A percentile compares a stretch with the other conserved stretches of the same genome.
Evolutionary conservation across 2,113 vertebrate genomes (phyloP).

Genomic region (Serilophus lunatus): DNA sequence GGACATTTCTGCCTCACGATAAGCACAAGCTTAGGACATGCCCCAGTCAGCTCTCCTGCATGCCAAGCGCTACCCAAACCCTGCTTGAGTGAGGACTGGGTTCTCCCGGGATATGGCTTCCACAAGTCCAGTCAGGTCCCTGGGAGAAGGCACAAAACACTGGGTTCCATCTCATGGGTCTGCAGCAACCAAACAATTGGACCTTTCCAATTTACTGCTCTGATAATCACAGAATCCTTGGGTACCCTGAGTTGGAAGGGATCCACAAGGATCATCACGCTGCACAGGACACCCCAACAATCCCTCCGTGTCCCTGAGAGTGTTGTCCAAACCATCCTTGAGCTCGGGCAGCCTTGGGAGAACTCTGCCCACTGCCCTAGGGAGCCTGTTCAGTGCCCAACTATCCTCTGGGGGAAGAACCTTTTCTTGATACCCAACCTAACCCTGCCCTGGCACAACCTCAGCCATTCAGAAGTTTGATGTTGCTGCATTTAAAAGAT

Average conservation of each 20-base stretch:
- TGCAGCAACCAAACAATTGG: neutral
- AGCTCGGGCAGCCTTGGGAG: neutral
- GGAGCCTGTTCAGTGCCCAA: neutral
- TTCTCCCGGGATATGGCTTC: neutral
- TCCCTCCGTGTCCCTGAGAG: neutral
- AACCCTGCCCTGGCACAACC: accelerated
- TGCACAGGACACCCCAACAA: neutral
- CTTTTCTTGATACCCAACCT: neutral
- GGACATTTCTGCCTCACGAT: neutral
- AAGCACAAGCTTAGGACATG: neutral
- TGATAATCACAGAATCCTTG: neutral
- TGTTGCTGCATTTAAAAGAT: neutral
- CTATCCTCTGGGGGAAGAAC: neutral
- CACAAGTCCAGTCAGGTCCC: too few relatives aligned
- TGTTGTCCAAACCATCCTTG: accelerated
- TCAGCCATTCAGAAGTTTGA: neutral
- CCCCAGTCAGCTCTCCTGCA: neutral
- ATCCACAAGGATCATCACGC: neutral
- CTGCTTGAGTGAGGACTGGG: neutral
- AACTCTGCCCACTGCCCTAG: neutral
- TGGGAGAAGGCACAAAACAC: neutral
- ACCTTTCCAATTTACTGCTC: neutral
- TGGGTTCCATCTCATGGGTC: neutral
- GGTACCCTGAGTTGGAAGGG: neutral
- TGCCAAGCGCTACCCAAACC: neutral